Evolutionary conservation across 2,797 vertebrate genomes (phyloP).

Genomic region (Melopsittacus undulatus): DNA sequence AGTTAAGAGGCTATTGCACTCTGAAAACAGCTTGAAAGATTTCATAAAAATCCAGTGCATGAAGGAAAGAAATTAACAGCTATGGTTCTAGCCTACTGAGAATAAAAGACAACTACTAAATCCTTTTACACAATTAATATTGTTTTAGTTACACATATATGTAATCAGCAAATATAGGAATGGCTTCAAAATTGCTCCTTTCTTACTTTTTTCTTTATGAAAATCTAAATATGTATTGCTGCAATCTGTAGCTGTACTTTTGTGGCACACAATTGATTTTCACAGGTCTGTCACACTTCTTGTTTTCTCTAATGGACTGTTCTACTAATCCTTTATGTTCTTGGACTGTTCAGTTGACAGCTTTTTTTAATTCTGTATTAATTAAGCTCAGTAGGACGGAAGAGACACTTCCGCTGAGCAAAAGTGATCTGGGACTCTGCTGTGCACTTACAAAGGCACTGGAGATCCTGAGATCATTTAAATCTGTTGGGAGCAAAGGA

Average conservation of each 20-base stretch:
- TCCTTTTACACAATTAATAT: background rate
- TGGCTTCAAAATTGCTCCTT: background rate
- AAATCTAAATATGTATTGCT: background rate
- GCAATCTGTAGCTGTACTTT: background rate
- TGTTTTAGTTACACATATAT: background rate
- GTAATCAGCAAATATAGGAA: background rate
- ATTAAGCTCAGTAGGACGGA: background rate
- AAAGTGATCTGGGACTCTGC: background rate
- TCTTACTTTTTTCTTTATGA: background rate
- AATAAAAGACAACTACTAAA: background rate
- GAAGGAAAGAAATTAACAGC: conserved; percentile 5
- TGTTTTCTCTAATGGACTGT: background rate
- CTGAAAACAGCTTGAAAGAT: background rate
- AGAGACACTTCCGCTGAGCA: background rate
- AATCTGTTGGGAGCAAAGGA: background rate
- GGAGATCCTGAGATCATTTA: background rate
- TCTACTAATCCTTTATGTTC: background rate
- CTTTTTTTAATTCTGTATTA: background rate
- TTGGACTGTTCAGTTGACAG: background rate
- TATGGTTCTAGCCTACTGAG: background rate
- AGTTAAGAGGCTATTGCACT: background rate
- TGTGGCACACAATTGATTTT: background rate
- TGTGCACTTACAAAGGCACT: background rate
- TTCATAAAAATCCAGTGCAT: background rate
- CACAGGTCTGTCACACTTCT: background rate